Evolutionary conservation across 2,797 vertebrate genomes (phyloP).

Genomic region (Halcyon leucocephala): DNA sequence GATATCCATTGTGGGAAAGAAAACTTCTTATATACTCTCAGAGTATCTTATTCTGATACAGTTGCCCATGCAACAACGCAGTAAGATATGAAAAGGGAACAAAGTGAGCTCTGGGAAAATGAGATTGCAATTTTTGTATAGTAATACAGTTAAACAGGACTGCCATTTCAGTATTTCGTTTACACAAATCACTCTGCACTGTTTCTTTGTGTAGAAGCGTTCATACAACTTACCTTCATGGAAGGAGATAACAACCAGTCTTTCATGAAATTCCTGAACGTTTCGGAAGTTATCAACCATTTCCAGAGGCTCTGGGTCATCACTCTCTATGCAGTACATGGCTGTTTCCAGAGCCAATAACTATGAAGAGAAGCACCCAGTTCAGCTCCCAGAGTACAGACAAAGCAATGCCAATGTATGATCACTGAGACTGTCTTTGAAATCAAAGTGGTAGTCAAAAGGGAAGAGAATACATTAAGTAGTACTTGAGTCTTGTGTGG

Average conservation of each 20-base stretch:
- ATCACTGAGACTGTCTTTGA: not conserved
- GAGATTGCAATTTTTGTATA: not conserved
- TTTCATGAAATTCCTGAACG: constrained; percentile 82
- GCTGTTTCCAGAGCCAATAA: constrained; percentile 84
- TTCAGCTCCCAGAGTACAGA: not conserved
- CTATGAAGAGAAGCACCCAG: constrained; percentile 70
- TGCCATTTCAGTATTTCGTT: not conserved
- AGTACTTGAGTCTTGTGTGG: not conserved
- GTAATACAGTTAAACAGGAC: not conserved
- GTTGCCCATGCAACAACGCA: not conserved
- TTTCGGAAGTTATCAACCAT: constrained; percentile 89
- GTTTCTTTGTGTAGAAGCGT: not conserved
- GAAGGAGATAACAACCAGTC: constrained; percentile 90
- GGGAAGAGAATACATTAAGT: not conserved
- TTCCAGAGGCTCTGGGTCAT: constrained; percentile 80
- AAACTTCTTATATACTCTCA: not conserved
- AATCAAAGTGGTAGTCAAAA: not conserved
- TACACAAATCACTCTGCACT: not conserved
- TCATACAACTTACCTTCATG: constrained; percentile 85
- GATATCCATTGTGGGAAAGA: not conserved
- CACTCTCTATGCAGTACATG: constrained; percentile 83
- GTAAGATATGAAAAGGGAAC: not conserved
- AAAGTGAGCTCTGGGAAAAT: not conserved
- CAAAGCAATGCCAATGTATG: not conserved
- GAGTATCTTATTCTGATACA: not conserved